phyloP scores from a whole-genome alignment of 2,113 vertebrate species.

The Patagioenas fasciata region DNA sequence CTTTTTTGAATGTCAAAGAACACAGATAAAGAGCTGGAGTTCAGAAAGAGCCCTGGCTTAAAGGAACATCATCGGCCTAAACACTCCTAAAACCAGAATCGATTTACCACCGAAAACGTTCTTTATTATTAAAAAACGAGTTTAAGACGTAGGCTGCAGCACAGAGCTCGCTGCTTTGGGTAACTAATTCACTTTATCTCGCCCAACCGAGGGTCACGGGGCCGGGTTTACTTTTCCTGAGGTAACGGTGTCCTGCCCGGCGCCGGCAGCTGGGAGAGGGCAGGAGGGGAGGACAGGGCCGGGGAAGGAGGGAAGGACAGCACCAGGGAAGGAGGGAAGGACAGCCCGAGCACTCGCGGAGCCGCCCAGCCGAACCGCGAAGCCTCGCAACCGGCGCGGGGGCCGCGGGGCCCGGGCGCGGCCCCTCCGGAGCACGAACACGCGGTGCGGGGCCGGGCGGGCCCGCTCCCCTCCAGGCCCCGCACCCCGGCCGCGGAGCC shows the following conservation, averaged over 20 bases:
- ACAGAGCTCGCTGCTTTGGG: accelerated
- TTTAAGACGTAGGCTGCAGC: too few species aligned
- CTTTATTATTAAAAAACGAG: not conserved
- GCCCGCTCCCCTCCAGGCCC: too few species aligned
- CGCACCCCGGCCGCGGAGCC: not conserved
- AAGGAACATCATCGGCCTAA: not conserved
- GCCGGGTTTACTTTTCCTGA: accelerated
- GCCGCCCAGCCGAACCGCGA: too few species aligned
- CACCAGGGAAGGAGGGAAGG: too few species aligned
- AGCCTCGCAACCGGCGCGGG: too few species aligned
- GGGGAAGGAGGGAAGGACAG: too few species aligned
- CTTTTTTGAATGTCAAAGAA: constrained; percentile 19
- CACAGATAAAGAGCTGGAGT: accelerated
- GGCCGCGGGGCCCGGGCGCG: too few species aligned
- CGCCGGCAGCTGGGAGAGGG: too few species aligned
- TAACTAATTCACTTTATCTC: accelerated
- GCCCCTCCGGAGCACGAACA: too few species aligned
- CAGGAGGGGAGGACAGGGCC: too few species aligned
- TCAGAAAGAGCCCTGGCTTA: not conserved
- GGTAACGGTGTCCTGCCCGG: accelerated
- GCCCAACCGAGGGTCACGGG: not conserved
- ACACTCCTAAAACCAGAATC: accelerated
- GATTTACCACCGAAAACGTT: not conserved
- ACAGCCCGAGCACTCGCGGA: too few species aligned
- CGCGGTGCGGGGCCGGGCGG: too few species aligned